Evolutionary conservation across 64 coral and sea anemone genomes (phyloP).

Genomic region (Pocillopora verrucosa): DNA sequence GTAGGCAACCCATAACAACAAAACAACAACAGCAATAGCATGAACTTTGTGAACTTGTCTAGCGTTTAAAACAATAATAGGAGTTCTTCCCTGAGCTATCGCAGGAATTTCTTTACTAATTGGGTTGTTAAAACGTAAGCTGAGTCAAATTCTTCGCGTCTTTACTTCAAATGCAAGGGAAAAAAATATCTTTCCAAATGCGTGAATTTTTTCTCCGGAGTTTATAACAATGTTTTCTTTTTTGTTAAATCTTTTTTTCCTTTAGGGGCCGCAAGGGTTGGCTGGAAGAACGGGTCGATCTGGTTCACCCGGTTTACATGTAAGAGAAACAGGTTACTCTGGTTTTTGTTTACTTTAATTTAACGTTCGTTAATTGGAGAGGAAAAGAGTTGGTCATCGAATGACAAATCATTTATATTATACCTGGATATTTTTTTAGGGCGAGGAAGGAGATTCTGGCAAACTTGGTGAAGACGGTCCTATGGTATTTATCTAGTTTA

Average conservation of each 20-base stretch:
- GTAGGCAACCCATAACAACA: not conserved
- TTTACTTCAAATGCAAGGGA: no score
- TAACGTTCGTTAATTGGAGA: no score
- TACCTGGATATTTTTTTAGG: not conserved
- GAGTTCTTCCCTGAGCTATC: no score
- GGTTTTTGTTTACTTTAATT: no score
- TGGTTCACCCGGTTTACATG: conserved; percentile 15
- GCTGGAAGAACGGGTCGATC: conserved; percentile 9
- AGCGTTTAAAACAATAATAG: no score
- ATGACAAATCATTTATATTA: not conserved
- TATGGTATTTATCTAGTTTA: not conserved
- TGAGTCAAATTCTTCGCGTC: no score
- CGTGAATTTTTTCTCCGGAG: no score
- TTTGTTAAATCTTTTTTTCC: not conserved
- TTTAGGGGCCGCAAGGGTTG: not conserved
- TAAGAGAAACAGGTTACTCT: not conserved
- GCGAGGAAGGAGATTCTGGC: conserved; percentile 39
- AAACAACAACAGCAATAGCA: not conserved
- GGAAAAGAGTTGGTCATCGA: no score
- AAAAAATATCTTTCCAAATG: no score
- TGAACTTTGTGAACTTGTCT: not conserved
- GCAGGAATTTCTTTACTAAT: no score
- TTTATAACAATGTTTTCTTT: not conserved
- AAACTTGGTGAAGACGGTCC: not conserved
- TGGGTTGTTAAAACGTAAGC: no score